Evolutionary conservation across 2,888 invertebrate species (phyloP).

Genomic region (Caenorhabditis japonica): DNA sequence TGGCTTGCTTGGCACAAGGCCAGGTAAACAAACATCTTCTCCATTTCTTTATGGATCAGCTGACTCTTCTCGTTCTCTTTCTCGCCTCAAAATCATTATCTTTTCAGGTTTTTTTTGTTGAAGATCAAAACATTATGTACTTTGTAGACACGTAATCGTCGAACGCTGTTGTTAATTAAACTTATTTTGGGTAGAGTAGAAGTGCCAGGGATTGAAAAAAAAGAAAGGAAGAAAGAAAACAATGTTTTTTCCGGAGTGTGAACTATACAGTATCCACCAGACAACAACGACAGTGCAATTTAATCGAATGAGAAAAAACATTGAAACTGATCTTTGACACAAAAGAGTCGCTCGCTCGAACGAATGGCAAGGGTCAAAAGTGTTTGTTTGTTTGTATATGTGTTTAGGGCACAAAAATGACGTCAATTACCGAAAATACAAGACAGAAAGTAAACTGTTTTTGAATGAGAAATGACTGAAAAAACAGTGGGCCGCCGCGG

Average conservation of each 20-base stretch:
- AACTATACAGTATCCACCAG: no score
- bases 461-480: background rate
- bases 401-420: background rate
- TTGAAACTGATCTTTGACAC: constrained; percentile 8
- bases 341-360: constrained; percentile 1
- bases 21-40: constrained; percentile 35
- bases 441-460: no score
- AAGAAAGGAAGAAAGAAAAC: no score
- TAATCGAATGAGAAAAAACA: no score
- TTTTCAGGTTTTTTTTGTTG: background rate
- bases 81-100: background rate
- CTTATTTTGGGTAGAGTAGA: no score
- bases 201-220: no score
- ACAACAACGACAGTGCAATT: no score
- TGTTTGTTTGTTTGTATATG: constrained; percentile 8
- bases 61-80: constrained; percentile 8
- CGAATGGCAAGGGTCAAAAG: background rate
- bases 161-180: no score
- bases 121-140: constrained; percentile 6
- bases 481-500: constrained; percentile 1
- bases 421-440: constrained; percentile 4
- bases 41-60: constrained; percentile 18
- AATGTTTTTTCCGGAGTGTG: no score
- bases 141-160: constrained; percentile 3
- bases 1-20: constrained; percentile 38